A percentile compares a stretch with the other conserved stretches of the same genome.
Evolutionary conservation across 1,140 invertebrate genomes (phyloP).

Genomic region (Diplogasteroides magnus): DNA sequence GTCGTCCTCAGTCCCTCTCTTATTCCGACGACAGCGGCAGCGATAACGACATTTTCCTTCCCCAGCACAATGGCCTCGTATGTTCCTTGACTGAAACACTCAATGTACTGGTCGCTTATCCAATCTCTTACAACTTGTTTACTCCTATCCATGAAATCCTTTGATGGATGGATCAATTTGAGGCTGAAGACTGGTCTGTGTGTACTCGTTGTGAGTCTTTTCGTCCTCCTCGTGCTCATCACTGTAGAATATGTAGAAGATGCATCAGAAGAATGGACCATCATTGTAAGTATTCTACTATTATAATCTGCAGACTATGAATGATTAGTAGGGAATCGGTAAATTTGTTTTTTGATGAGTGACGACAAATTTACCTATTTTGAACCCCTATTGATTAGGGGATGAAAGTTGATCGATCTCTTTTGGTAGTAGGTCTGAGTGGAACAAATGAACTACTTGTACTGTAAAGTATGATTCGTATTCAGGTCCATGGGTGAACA

Average conservation of each 20-base stretch:
- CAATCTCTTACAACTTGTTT: neutral
- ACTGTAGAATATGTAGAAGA: constrained; percentile 79
- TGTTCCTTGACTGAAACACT: neutral
- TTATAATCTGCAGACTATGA: neutral
- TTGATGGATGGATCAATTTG: neutral
- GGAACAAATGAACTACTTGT: no score
- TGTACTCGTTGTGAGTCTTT: constrained; percentile 78
- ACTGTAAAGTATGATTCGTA: no score
- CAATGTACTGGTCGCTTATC: neutral
- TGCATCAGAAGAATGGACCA: constrained; percentile 84
- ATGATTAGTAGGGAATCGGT: no score
- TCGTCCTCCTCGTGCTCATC: constrained; percentile 76
- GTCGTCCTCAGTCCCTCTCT: constrained; percentile 11
- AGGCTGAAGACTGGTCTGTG: constrained; percentile 70
- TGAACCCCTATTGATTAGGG: no score
- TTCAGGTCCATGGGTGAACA: constrained; percentile 72
- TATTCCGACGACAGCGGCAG: constrained; percentile 11
- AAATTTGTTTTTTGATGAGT: no score
- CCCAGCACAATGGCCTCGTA: neutral
- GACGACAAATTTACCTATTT: no score
- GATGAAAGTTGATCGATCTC: no score
- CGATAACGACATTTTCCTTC: constrained; percentile 7
- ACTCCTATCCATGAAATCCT: neutral
- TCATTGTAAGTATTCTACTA: constrained; percentile 65
- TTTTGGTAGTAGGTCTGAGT: no score